These are phyloP conservation scores for Thymelicus sylvestris DNA, from an alignment of 2,888 invertebrate genomes.

Conservation along the genomic window DNA sequence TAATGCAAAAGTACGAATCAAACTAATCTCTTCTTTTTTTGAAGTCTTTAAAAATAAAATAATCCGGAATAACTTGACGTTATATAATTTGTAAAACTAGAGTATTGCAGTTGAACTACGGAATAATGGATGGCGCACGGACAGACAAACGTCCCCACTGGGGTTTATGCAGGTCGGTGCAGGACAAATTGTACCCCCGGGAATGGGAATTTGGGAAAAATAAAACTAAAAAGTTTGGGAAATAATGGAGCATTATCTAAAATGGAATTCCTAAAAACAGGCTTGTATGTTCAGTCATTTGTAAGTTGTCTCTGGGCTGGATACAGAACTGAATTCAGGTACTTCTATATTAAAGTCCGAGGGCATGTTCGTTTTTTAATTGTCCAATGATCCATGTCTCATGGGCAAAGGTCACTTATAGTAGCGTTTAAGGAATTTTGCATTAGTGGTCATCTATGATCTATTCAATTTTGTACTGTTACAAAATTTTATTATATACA, in stretches of 20 bases:
- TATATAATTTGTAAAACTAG: constrained; percentile 6
- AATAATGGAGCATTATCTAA: background rate
- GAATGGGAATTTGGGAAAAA: constrained; percentile 18
- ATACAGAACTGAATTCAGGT: too few relatives aligned
- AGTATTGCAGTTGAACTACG: constrained; percentile 12
- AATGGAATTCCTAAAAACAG: background rate
- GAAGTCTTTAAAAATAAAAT: background rate
- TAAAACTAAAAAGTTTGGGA: constrained; percentile 10
- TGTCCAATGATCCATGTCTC: too few relatives aligned
- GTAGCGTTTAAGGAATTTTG: too few relatives aligned
- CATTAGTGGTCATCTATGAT: too few relatives aligned
- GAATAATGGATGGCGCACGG: constrained; percentile 28
- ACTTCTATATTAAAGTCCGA: too few relatives aligned
- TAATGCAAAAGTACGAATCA: too few relatives aligned
- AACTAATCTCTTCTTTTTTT: background rate
- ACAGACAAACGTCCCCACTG: constrained; percentile 23
- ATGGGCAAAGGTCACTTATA: too few relatives aligned
- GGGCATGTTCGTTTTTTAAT: too few relatives aligned
- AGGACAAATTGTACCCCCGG: constrained; percentile 25
- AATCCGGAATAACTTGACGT: background rate
- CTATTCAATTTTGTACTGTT: too few relatives aligned
- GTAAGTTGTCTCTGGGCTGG: too few relatives aligned
- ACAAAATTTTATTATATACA: too few relatives aligned
- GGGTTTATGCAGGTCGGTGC: constrained; percentile 19
- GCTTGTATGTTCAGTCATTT: too few relatives aligned